Conservation (phyloP, 2,888 invertebrate species). For the Lasioglossum morio region DNA sequence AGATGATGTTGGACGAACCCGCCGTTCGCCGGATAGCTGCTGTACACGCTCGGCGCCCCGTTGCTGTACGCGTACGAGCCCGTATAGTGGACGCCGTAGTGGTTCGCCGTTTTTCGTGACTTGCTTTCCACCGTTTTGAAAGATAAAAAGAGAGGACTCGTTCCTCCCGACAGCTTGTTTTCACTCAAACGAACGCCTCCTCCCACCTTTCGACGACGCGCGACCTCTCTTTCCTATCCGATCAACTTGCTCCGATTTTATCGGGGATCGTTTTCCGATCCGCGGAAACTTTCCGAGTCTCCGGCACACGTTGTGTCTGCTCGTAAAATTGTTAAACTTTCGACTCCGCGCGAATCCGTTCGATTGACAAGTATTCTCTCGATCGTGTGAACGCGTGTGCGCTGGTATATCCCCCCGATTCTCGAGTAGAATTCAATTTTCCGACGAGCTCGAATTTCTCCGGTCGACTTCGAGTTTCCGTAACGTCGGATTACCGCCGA, state of each 20-base stretch:
- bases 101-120: constrained; percentile 82
- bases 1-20: constrained; percentile 69
- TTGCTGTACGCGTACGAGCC: constrained; percentile 81
- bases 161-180: constrained; percentile 16
- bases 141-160: constrained; percentile 20
- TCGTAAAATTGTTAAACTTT: neutral
- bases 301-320: neutral
- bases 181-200: neutral
- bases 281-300: neutral
- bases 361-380: neutral
- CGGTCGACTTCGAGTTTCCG: neutral
- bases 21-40: constrained; percentile 69
- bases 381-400: neutral
- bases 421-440: neutral
- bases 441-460: neutral
- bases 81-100: constrained; percentile 79
- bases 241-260: neutral
- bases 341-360: neutral
- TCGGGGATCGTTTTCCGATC: neutral
- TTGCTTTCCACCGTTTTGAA: constrained; percentile 79
- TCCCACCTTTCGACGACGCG: neutral
- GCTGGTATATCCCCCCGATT: neutral
- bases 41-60: constrained; percentile 79
- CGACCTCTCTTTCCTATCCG: neutral
- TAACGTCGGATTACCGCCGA: neutral